Percentiles rank a stretch among this genome's conserved stretches.
phyloP scores from a whole-genome alignment of 2,888 invertebrate species.

The Andrena chrysosceles region DNA sequence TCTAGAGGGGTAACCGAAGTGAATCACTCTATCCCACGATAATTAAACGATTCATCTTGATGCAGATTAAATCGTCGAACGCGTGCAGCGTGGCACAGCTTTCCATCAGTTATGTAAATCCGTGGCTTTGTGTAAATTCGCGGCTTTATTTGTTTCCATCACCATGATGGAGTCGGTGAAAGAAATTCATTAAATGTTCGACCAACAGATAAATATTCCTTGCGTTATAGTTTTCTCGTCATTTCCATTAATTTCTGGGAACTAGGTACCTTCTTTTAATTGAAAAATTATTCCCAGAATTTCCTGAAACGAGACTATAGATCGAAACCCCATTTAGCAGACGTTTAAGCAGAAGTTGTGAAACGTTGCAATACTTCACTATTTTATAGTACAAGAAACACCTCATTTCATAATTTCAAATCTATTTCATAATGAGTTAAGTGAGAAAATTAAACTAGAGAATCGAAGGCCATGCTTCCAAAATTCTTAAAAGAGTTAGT shows the following conservation, averaged over 20 bases:
- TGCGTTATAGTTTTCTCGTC: background rate
- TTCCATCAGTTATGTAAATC: constrained; percentile 43
- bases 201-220: background rate
- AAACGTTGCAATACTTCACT: background rate
- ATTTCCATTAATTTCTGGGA: background rate
- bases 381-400: background rate
- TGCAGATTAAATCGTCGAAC: constrained; percentile 37
- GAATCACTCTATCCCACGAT: constrained; percentile 28
- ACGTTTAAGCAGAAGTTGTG: background rate
- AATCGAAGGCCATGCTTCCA: no score
- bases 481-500: no score
- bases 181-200: background rate
- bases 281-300: background rate
- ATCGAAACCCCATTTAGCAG: background rate
- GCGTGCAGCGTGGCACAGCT: constrained; percentile 1
- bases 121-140: constrained; percentile 22
- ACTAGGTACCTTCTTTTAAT: background rate
- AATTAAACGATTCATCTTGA: constrained; percentile 48
- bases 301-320: background rate
- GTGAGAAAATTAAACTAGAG: background rate
- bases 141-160: constrained; percentile 18
- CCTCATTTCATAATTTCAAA: background rate
- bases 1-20: constrained; percentile 2
- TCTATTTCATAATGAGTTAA: background rate
- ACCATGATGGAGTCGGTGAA: background rate